Percentiles rank a stretch among this genome's conserved stretches.
phyloP scores from a whole-genome alignment of 1,140 invertebrate genomes.

The Drosophila punjabiensis region DNA sequence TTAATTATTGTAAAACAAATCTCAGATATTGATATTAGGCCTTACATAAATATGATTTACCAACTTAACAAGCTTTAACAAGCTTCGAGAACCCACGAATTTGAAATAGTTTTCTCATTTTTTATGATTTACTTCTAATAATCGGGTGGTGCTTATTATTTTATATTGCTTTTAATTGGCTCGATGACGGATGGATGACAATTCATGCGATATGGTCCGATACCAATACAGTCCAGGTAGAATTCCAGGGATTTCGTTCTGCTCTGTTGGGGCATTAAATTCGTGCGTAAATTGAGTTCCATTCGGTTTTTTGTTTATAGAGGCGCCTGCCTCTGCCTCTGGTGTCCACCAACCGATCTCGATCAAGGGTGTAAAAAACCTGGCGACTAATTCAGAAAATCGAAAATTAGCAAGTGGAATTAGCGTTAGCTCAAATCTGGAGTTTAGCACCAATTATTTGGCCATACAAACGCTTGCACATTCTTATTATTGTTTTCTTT shows the following conservation, averaged over 20 bases:
- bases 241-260: slow-evolving; percentile 42
- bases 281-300: slow-evolving; percentile 45
- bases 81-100: not conserved
- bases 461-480: slow-evolving; percentile 13
- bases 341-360: slow-evolving; percentile 4
- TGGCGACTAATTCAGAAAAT: slow-evolving; percentile 40
- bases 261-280: slow-evolving; percentile 53
- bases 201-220: slow-evolving; percentile 18
- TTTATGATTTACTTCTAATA: slow-evolving; percentile 1
- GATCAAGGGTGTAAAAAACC: slow-evolving; percentile 59
- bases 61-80: not conserved
- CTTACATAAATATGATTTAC: slow-evolving; percentile 8
- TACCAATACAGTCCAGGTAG: slow-evolving; percentile 11
- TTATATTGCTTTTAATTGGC: slow-evolving; percentile 45
- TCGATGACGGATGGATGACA: slow-evolving; percentile 20
- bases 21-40: not conserved
- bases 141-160: slow-evolving; percentile 6
- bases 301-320: slow-evolving; percentile 36
- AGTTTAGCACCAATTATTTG: slow-evolving; percentile 63
- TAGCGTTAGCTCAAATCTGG: slow-evolving; percentile 60
- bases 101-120: slow-evolving; percentile 1
- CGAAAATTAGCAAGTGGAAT: slow-evolving; percentile 68
- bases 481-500: slow-evolving; percentile 18
- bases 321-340: not conserved
- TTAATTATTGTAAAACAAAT: not conserved